A percentile compares a stretch with the other conserved stretches of the same genome.
These are phyloP conservation scores for Sciurus niger DNA, from an alignment of 2,113 vertebrate species.

Conservation along the genomic window DNA sequence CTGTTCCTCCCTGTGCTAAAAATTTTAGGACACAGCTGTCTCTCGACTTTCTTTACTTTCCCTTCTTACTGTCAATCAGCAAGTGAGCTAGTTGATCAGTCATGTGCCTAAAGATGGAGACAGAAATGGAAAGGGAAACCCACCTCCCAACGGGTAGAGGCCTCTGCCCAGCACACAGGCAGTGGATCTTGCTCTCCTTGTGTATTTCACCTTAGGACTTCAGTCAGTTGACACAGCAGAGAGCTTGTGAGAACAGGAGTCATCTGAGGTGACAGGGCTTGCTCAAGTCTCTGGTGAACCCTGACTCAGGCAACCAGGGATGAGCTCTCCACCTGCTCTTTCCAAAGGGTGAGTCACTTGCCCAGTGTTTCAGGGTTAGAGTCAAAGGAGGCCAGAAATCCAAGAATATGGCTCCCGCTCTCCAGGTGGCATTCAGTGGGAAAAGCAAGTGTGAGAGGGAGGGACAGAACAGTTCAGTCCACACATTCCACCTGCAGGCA, in stretches of 20 bases:
- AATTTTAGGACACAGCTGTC: background rate
- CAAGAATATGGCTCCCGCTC: background rate
- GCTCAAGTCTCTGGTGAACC: conserved; percentile 39
- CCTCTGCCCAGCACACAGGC: background rate
- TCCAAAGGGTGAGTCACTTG: background rate
- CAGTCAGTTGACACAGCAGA: background rate
- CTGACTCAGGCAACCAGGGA: conserved; percentile 34
- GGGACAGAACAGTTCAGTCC: background rate
- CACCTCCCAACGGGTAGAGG: background rate
- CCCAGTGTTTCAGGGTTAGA: background rate
- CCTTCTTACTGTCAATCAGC: background rate
- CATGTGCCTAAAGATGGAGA: background rate
- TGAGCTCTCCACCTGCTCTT: background rate
- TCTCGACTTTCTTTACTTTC: background rate
- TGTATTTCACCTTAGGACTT: background rate
- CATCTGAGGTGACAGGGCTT: conserved; percentile 49
- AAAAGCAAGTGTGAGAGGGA: background rate
- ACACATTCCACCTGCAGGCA: background rate
- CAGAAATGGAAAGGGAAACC: background rate
- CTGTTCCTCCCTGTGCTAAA: background rate
- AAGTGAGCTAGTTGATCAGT: background rate
- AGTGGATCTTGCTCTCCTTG: background rate
- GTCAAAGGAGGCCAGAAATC: background rate
- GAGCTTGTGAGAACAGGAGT: background rate
- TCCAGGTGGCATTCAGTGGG: too few species aligned